Conservation (phyloP, 2,888 invertebrate species). For the Gryllus longicercus region DNA sequence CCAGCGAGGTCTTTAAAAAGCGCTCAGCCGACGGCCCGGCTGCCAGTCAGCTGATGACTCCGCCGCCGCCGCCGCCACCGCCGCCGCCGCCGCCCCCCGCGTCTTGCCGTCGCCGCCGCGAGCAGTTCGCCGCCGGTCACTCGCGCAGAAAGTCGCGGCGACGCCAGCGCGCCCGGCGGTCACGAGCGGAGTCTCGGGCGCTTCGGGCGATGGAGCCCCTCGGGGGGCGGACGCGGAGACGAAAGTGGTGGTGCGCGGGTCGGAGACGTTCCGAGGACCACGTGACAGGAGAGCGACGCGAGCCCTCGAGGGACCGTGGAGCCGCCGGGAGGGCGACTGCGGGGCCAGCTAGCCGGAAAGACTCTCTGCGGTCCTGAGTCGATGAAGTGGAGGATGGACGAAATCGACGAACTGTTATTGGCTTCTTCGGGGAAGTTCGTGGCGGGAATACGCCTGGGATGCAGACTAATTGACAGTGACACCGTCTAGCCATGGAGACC, state of each 20-base stretch:
- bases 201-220: neutral
- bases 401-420: too few relatives aligned
- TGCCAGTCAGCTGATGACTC: constrained; percentile 1
- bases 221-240: neutral
- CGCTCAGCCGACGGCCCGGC: constrained; percentile 6
- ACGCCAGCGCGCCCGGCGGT: neutral
- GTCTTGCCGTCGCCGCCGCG: neutral
- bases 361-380: neutral
- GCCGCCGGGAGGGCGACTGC: neutral
- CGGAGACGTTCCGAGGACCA: neutral
- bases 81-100: neutral
- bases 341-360: neutral
- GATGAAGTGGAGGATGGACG: neutral
- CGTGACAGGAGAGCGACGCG: neutral
- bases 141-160: constrained; percentile 17
- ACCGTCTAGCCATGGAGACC: too few relatives aligned
- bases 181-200: neutral
- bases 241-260: neutral
- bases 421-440: too few relatives aligned
- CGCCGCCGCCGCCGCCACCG: neutral
- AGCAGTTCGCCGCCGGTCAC: constrained; percentile 11
- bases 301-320: neutral
- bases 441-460: too few relatives aligned
- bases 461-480: too few relatives aligned
- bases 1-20: constrained; percentile 17